A percentile compares a stretch with the other conserved stretches of the same genome.
Conservation (phyloP, 2,888 invertebrate species). For the Tipula unca region DNA sequence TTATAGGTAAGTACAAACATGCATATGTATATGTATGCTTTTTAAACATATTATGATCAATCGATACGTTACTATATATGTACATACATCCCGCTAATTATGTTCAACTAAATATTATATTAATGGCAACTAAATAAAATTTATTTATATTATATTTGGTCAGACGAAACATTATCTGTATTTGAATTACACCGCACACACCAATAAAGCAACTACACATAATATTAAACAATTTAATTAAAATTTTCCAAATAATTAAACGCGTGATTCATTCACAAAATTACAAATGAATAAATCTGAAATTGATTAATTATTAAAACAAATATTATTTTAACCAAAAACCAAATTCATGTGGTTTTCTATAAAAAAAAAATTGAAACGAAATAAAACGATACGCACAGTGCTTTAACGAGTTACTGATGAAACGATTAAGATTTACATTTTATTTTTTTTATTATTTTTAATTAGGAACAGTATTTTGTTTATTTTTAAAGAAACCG, state of each 20-base stretch:
- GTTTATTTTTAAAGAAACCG: no score
- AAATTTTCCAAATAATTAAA: not conserved
- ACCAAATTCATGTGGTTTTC: not conserved
- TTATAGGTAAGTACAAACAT: conserved; percentile 61
- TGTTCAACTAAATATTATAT: not conserved
- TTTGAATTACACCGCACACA: not conserved
- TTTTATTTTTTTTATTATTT: no score
- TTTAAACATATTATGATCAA: not conserved
- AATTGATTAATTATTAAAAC: not conserved
- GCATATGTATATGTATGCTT: no score
- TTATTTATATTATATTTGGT: not conserved
- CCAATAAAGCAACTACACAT: not conserved
- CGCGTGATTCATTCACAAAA: not conserved
- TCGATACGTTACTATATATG: not conserved
- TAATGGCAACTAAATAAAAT: no score
- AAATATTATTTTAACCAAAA: not conserved
- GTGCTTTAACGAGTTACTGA: no score
- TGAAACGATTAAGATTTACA: no score
- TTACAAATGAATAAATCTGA: not conserved
- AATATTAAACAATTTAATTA: not conserved
- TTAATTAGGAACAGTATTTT: no score
- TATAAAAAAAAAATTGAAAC: no score
- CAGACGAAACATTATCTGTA: not conserved
- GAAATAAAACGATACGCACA: no score
- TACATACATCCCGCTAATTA: not conserved